Conservation (phyloP, 2,888 invertebrate genomes). For the Coenonympha arcania region DNA sequence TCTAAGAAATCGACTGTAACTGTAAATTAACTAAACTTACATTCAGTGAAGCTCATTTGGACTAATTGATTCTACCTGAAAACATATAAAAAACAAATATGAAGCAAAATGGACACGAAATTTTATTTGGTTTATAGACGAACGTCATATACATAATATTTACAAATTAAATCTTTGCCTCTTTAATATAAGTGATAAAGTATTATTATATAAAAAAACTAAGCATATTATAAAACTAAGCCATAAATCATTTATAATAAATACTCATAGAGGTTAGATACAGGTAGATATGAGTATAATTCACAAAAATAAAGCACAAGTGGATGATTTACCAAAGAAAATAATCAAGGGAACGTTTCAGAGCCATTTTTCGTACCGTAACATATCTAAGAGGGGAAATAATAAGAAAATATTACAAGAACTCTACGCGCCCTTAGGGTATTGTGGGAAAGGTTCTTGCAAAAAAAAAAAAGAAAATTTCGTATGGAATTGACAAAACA, state of each 20-base stretch:
- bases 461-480: conserved; percentile 10
- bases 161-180: no score
- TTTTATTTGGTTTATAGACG: no score
- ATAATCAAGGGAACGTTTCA: not conserved
- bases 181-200: no score
- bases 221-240: no score
- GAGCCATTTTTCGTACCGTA: not conserved
- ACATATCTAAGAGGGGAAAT: not conserved
- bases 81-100: not conserved
- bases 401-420: conserved; percentile 11
- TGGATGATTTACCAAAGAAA: not conserved
- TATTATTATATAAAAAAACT: no score
- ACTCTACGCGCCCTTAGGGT: conserved; percentile 13
- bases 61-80: conserved; percentile 14
- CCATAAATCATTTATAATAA: no score
- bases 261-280: no score
- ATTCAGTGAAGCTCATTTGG: conserved; percentile 57
- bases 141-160: no score
- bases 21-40: conserved; percentile 38
- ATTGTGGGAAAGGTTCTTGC: conserved; percentile 6
- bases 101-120: not conserved
- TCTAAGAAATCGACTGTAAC: not conserved
- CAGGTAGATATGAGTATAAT: no score
- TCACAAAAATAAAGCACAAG: not conserved
- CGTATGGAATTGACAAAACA: conserved; percentile 14